Conservation (phyloP, 2,113 vertebrate species). For the Miniopterus natalensis region DNA sequence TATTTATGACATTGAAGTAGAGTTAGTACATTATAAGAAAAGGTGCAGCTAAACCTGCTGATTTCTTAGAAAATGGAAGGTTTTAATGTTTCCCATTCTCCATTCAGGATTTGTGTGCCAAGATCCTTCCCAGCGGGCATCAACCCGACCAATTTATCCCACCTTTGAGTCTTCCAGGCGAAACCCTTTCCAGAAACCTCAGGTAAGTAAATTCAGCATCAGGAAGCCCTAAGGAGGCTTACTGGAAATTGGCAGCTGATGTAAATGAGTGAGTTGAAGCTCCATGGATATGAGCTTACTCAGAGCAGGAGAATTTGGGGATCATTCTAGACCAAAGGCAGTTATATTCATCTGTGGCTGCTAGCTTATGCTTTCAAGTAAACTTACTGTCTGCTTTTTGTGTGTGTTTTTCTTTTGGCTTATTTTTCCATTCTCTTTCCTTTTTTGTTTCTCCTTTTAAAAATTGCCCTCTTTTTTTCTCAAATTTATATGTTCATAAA, state of each 20-base stretch:
- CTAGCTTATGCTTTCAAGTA: neutral
- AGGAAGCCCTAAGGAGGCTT: neutral
- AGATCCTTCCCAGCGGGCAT: slow-evolving; percentile 91
- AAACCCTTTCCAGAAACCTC: slow-evolving; percentile 89
- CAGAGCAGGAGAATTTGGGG: neutral
- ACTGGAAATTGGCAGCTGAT: neutral
- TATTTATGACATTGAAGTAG: neutral
- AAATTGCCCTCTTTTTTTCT: neutral
- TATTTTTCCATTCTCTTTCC: slow-evolving; percentile 14
- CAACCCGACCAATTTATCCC: slow-evolving; percentile 86
- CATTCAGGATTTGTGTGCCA: slow-evolving; percentile 95
- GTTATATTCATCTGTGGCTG: neutral
- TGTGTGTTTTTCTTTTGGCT: slow-evolving; percentile 14
- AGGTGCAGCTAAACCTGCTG: slow-evolving; percentile 18
- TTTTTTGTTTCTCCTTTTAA: neutral
- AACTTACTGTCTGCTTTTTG: neutral
- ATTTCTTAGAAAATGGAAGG: slow-evolving; percentile 52
- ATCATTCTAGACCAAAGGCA: neutral
- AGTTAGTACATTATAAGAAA: slow-evolving; percentile 23
- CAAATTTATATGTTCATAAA: slow-evolving; percentile 1
- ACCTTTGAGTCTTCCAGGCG: slow-evolving; percentile 88
- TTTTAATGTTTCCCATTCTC: slow-evolving; percentile 68
- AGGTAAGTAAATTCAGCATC: slow-evolving; percentile 88
- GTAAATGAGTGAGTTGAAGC: neutral
- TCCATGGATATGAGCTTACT: neutral